Evolutionary conservation across 2,888 invertebrate genomes (phyloP), one percentile per base, ranked within the genome.

Genomic region (Cataglyphis altisquamis): DNA sequence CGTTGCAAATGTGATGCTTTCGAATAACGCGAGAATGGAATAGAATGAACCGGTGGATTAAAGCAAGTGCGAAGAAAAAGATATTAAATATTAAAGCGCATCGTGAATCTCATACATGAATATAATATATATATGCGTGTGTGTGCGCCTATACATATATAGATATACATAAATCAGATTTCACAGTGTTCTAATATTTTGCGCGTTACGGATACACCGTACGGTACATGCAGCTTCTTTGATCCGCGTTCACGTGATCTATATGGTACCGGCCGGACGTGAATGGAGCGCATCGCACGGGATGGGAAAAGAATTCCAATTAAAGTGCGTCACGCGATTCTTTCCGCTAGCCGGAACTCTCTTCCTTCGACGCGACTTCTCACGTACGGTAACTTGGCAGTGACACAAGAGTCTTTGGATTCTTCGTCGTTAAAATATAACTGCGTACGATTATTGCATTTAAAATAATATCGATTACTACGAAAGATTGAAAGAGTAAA

Each of bases 281-380:
- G 36, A 48, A 18, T 45, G 25, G 32, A 60, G 57, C 74, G 62
- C 29, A 32, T 73, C 29, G 45, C 57, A 48, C 73, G 80, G 80
- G 48, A 72, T 48, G 75, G 72, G 45, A 63, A 84, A 88, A 84
- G 87, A 89, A 89, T 90, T 89, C 81, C 89, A 90, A 89, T 89
- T 89, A 89, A 87, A 90, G 74, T 63, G 70, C 67, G 45, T 36
- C 9, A 48, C 55, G 52, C 70, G 84, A 87, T 84, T 77, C 52
- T 83, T 80, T 67, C 5, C 29, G 29, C 25, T 4, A 32, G n/a
- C 5, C 67, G 32, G 45, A 67, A 67, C 63, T 41, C 15, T 63
- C 55, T 66, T n/a, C 32, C 36, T 36, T n/a, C n/a, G 52, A 45
- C 12, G 10, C 18, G 21, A 55, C 66, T 77, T 67, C 39, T 67